Evolutionary conservation across 2,888 invertebrate species (phyloP).

Genomic region (Chirona hameri): DNA sequence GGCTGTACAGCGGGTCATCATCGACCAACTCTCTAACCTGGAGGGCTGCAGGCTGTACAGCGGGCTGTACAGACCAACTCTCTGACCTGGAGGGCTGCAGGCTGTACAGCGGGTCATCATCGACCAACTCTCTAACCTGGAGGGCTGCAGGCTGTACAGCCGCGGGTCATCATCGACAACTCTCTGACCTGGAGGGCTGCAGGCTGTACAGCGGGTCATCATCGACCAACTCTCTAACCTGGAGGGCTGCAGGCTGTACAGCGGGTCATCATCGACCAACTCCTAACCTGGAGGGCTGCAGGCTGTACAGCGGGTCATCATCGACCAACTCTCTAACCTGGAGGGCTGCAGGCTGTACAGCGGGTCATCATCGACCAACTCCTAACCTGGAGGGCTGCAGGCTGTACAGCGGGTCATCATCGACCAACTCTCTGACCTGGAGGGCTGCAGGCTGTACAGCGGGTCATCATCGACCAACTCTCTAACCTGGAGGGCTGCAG

Average conservation of each 20-base stretch:
- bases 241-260: no score
- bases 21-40: slow-evolving; percentile 69
- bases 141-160: slow-evolving; percentile 80
- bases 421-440: slow-evolving; percentile 41
- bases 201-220: slow-evolving; percentile 92
- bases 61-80: slow-evolving; percentile 58
- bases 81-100: no score
- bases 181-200: slow-evolving; percentile 65
- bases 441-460: slow-evolving; percentile 78
- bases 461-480: slow-evolving; percentile 82
- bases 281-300: slow-evolving; percentile 58
- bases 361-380: slow-evolving; percentile 80
- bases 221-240: slow-evolving; percentile 57
- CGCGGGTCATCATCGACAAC: slow-evolving; percentile 83
- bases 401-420: no score
- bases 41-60: slow-evolving; percentile 80
- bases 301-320: slow-evolving; percentile 88
- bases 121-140: slow-evolving; percentile 41
- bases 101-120: no score
- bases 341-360: slow-evolving; percentile 80
- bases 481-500: slow-evolving; percentile 70
- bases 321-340: slow-evolving; percentile 69
- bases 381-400: no score
- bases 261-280: no score
- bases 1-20: slow-evolving; percentile 88